Evolutionary conservation across 1,140 invertebrate species (phyloP), one percentile per base, ranked within the genome.

Genomic region (Anagrus nilaparvatae): DNA sequence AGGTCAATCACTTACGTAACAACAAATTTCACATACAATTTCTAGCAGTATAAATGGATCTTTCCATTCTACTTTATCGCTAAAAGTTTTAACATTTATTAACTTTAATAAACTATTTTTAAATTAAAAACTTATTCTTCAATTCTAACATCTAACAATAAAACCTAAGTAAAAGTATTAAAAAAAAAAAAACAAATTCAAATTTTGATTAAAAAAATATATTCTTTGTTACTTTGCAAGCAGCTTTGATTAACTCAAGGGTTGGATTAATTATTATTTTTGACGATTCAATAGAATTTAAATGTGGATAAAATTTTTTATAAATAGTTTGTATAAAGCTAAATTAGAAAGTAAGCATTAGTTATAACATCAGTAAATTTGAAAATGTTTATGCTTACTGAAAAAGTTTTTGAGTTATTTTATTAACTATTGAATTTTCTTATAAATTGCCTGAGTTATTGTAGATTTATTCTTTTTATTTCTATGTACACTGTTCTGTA

Each of bases 1-100:
- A 97, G 77, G 76, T 96, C 91, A 46, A 97, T 97, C 89, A 34
- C 89, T 73, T 52, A 91, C 92, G 55, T 93, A 85, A 70, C 93
- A 94, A 63, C 94, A 97, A 23, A 82, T 75, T 66, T 84, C 84
- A 63, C 94, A 97, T 54, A 95, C 94, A 7, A 96, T 76, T 77
- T 97, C 92, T 4, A 85, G 81, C 33, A 98, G 71, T 35, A 88
- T 73, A 59, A 87, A 90, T 0, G 87, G 85, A 67, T 96, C 90
- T 34, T 72, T 74, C 85, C 89, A 97, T 33, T 82, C 75, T 10
- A 90, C 87, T 46, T 75, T 62, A 36, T 79, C 72, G 31, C 85
- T 84, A 62, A 95, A 97, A 66, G 92, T 87, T 2, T 91, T 87
- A 3, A 95, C 73, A 19, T 79, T 79, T 48, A 96, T 82, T 18